Percentiles rank a stretch among this genome's conserved stretches.
phyloP scores from a whole-genome alignment of 2,113 vertebrate genomes.

The Arothron firmamentum region DNA sequence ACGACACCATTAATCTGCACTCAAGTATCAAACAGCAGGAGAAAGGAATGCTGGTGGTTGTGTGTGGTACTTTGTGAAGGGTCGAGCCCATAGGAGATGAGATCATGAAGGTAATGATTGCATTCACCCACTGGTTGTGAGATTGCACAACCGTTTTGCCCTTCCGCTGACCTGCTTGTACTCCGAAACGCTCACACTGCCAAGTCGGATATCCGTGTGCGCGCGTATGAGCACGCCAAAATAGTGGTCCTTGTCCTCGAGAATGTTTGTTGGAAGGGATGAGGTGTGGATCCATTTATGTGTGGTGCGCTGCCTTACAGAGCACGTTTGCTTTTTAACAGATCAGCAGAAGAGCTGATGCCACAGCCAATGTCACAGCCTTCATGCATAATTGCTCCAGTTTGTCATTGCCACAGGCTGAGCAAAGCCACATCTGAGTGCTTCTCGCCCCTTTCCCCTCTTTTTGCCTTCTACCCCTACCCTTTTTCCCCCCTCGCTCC shows the following conservation, averaged over 20 bases:
- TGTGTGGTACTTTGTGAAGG: not conserved
- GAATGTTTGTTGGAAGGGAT: conserved; percentile 27
- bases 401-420: conserved; percentile 69
- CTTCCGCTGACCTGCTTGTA: conserved; percentile 34
- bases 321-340: conserved; percentile 67
- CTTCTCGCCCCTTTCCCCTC: conserved; percentile 14
- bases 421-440: conserved; percentile 53
- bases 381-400: conserved; percentile 73
- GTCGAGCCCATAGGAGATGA: conserved; percentile 25
- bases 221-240: conserved; percentile 42
- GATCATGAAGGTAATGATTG: conserved; percentile 18
- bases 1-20: conserved; percentile 68
- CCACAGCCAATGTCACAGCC: conserved; percentile 68
- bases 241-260: conserved; percentile 40
- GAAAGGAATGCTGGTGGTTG: conserved; percentile 9
- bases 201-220: not conserved
- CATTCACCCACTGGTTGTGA: conserved; percentile 24
- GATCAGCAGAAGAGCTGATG: conserved; percentile 68
- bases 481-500: conserved; percentile 21
- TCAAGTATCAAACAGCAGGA: conserved; percentile 28
- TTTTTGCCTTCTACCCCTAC: conserved; percentile 2
- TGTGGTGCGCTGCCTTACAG: conserved; percentile 46
- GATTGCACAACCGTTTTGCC: conserved; percentile 28
- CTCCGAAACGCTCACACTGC: conserved; percentile 18
- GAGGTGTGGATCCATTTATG: conserved; percentile 11